Evolutionary conservation across 1,140 invertebrate species (phyloP).

Genomic region (Drosophila kanapiae): DNA sequence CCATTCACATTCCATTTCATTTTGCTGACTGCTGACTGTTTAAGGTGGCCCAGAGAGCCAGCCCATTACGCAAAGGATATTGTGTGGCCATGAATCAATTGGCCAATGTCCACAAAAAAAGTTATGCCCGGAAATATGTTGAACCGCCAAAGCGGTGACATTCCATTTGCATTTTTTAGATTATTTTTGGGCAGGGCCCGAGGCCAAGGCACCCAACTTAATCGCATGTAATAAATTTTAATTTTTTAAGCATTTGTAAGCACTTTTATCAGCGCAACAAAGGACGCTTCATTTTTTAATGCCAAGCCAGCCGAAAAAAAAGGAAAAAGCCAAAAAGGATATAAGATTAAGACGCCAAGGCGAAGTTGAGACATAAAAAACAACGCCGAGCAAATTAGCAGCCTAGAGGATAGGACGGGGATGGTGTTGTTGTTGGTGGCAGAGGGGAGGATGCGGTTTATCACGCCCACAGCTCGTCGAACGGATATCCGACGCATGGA

Average conservation of each 20-base stretch:
- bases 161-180: constrained; percentile 67
- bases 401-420: constrained; percentile 16
- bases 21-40: constrained; percentile 73
- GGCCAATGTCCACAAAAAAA: constrained; percentile 67
- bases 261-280: constrained; percentile 81
- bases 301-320: constrained; percentile 69
- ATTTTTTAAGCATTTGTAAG: constrained; percentile 84
- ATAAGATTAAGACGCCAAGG: constrained; percentile 77
- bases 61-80: constrained; percentile 81
- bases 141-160: constrained; percentile 69
- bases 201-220: constrained; percentile 38
- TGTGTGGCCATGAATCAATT: constrained; percentile 81
- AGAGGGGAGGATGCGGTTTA: constrained; percentile 61
- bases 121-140: constrained; percentile 75
- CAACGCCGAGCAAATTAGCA: constrained; percentile 74
- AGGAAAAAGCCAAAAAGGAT: constrained; percentile 63
- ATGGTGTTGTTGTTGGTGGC: background rate
- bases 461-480: constrained; percentile 75
- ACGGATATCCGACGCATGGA: constrained; percentile 81
- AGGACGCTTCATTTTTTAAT: constrained; percentile 69
- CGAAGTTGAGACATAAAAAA: constrained; percentile 71
- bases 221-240: constrained; percentile 84
- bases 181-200: background rate
- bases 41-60: constrained; percentile 59
- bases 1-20: constrained; percentile 65